These are phyloP conservation scores for Channallabes apus DNA, from an alignment of 2,797 vertebrate species.

Conservation along the genomic window DNA sequence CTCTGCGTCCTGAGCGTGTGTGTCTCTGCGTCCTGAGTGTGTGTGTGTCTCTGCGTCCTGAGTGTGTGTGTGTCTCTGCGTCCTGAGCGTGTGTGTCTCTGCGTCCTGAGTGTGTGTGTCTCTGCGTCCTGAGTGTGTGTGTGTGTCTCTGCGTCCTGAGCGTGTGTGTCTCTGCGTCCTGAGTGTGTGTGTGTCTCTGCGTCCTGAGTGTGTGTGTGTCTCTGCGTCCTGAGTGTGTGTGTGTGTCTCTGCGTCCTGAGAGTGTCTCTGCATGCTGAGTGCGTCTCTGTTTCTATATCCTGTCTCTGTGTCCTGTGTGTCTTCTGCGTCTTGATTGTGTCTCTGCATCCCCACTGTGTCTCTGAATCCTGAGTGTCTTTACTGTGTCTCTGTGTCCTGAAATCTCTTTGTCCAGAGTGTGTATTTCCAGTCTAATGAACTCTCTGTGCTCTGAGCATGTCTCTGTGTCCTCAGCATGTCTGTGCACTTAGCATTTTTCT, in stretches of 20 bases:
- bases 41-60: too few species aligned
- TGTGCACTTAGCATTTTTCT: neutral
- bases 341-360: neutral
- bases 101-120: neutral
- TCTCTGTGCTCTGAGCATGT: too few species aligned
- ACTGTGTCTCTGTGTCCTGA: neutral
- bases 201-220: neutral
- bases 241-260: neutral
- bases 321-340: neutral
- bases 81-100: too few species aligned
- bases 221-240: neutral
- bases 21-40: too few species aligned
- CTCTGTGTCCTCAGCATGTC: neutral
- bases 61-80: too few species aligned
- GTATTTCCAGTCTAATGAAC: too few species aligned
- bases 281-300: too few species aligned
- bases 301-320: too few species aligned
- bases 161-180: neutral
- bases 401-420: neutral
- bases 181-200: too few species aligned
- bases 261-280: neutral
- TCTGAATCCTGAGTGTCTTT: neutral
- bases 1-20: too few species aligned
- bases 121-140: neutral
- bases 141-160: neutral